Conservation (phyloP, 2,888 invertebrate genomes). For the Nezara viridula region DNA sequence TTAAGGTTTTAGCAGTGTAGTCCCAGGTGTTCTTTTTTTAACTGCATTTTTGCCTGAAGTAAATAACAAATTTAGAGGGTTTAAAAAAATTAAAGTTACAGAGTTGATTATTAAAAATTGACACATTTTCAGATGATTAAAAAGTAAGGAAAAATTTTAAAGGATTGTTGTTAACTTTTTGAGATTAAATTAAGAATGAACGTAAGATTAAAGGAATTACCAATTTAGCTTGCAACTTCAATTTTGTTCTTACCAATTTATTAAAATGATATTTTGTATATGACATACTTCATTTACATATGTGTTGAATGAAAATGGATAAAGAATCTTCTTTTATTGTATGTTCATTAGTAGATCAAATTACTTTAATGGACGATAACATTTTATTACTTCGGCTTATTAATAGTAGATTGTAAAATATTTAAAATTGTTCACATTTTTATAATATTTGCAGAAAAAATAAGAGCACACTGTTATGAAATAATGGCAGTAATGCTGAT, state of each 20-base stretch:
- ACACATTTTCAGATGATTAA: background rate
- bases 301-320: background rate
- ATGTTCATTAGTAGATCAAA: background rate
- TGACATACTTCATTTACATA: background rate
- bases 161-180: background rate
- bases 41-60: conserved; percentile 14
- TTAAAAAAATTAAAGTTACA: background rate
- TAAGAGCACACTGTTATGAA: background rate
- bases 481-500: background rate
- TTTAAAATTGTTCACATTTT: too few relatives aligned
- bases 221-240: conserved; percentile 4
- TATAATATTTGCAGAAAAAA: background rate
- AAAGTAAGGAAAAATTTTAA: background rate
- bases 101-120: conserved; percentile 6
- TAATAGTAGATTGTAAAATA: background rate
- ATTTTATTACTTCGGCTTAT: background rate
- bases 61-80: background rate
- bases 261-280: background rate
- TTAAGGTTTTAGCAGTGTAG: conserved; percentile 40
- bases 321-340: background rate
- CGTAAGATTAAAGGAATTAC: background rate
- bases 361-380: background rate
- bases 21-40: conserved; percentile 32
- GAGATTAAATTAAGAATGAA: background rate
- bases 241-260: background rate